Evolutionary conservation across 2,797 vertebrate genomes (phyloP), one percentile per base, ranked within the genome.

Genomic region (Phalanger gymnotis): DNA sequence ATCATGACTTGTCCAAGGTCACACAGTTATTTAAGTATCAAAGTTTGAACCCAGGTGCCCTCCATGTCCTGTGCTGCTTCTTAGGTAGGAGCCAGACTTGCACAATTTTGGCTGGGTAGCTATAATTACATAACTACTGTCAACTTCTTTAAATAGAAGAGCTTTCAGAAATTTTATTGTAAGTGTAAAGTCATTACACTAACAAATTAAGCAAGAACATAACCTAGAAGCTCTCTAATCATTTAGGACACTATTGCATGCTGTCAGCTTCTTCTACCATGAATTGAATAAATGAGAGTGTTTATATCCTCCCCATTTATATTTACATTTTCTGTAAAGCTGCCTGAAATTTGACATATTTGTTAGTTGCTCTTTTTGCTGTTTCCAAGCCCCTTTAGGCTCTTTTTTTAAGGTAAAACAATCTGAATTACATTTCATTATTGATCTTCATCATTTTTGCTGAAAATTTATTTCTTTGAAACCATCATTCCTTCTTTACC

Each of bases 191-290:
- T 58, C 89, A 95, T 53, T 90, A 0, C 91, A 90, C 94, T 95
- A 92, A 90, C 28, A 94, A 94, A 93, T 97, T 98, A 51, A 3
- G 58, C 95, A 94, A 94, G 92, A 96, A 96, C 87, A 93, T 53
- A 96, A 54, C 92, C 94, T 95, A 0, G 0, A 96, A 95, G 52
- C n/a, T 53, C 10, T 96, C 31, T 96, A 92, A 54, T 95, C 93
- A 25, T 93, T 97, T 47, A 31, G 91, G 91, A 58, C 93, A 92
- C 89, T 95, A 27, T 40, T 92, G 19, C 97, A 93, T 93, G 31
- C 73, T 93, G 11, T 95, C 56, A 0, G 90, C 6, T 92, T 95
- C 6, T 25, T 94, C 51, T 87, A 87, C 40, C 40, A 47, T 51
- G 27, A 19, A 51, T 51, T 51, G 0, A 87, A 87, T 87, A 87